Evolutionary conservation across 1,140 invertebrate species (phyloP).

Genomic region (Eriosoma lanigerum): DNA sequence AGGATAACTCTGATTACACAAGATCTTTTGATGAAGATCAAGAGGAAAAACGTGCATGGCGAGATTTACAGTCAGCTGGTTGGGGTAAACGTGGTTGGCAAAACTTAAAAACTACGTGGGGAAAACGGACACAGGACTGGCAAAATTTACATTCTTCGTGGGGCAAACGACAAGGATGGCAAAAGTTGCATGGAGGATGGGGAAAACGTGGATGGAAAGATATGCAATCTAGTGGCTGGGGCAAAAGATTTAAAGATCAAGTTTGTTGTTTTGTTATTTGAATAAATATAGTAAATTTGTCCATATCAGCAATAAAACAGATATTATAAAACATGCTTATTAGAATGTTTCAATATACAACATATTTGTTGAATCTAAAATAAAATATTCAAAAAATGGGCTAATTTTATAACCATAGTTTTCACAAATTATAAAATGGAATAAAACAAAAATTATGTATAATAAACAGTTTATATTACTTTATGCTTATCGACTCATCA

Average conservation of each 20-base stretch:
- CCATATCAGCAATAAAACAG: too few relatives aligned
- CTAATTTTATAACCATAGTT: too few relatives aligned
- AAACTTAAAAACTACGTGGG: constrained; percentile 55
- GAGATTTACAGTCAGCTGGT: constrained; percentile 53
- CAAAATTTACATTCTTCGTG: constrained; percentile 55
- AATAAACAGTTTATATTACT: too few relatives aligned
- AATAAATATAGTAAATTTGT: too few relatives aligned
- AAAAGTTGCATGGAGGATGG: constrained; percentile 53
- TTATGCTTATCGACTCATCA: too few relatives aligned
- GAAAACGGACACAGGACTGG: constrained; percentile 55
- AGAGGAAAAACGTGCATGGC: constrained; percentile 53
- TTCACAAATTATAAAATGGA: too few relatives aligned
- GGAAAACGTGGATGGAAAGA: constrained; percentile 53
- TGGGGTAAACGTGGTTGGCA: constrained; percentile 57
- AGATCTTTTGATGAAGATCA: constrained; percentile 46
- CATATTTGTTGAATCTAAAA: too few relatives aligned
- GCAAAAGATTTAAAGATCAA: constrained; percentile 48
- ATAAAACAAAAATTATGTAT: too few relatives aligned
- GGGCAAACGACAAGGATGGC: constrained; percentile 55
- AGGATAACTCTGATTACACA: constrained; percentile 35
- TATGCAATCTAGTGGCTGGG: constrained; percentile 52
- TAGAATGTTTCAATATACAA: too few relatives aligned
- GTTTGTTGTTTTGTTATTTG: neutral
- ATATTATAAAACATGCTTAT: too few relatives aligned
- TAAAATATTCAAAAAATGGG: too few relatives aligned